Evolutionary conservation across 2,113 vertebrate species (phyloP).

Genomic region (Aleadryas rufinucha): DNA sequence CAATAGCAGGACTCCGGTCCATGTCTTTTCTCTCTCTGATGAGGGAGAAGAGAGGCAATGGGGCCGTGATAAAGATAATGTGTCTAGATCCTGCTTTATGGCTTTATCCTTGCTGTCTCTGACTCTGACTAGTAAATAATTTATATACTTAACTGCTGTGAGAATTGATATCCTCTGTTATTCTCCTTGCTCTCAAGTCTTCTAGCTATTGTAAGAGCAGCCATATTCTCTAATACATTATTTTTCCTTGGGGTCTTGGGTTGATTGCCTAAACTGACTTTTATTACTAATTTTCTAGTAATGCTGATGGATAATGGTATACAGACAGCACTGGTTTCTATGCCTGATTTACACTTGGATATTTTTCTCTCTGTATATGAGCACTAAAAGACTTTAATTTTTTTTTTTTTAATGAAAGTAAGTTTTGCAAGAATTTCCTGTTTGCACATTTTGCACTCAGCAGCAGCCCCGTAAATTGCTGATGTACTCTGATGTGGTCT

Average conservation of each 20-base stretch:
- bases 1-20: background rate
- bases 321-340: background rate
- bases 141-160: background rate
- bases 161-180: background rate
- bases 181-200: background rate
- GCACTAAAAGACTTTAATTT: background rate
- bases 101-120: background rate
- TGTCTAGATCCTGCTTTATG: background rate
- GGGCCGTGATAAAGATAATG: background rate
- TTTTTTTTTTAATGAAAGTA: background rate
- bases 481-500: background rate
- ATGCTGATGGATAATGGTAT: background rate
- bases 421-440: background rate
- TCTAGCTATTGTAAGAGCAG: background rate
- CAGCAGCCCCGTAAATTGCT: background rate
- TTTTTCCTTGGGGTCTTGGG: background rate
- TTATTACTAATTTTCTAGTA: background rate
- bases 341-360: background rate
- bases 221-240: background rate
- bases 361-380: background rate
- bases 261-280: background rate
- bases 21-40: background rate
- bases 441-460: background rate
- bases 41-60: background rate
- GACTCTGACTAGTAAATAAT: background rate